phyloP scores from a whole-genome alignment of 1,140 invertebrate genomes.

The Rhagoletis zephyria region DNA sequence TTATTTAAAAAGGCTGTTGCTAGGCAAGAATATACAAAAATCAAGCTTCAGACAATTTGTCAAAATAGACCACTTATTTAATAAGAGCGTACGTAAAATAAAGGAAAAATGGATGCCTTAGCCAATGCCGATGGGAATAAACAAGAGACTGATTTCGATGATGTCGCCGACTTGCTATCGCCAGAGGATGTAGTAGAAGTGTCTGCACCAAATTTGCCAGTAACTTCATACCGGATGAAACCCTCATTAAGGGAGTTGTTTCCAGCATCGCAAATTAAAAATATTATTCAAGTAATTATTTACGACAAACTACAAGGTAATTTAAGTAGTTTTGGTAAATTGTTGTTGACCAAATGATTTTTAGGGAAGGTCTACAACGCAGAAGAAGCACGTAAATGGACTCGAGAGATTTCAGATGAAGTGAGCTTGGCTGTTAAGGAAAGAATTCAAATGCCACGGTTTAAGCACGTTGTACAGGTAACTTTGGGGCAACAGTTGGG shows the following conservation, averaged over 20 bases:
- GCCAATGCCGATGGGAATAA: background rate
- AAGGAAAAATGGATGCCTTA: conserved; percentile 19
- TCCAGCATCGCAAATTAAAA: conserved; percentile 55
- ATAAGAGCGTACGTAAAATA: background rate
- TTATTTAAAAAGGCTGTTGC: too few relatives aligned
- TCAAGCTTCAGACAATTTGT: too few relatives aligned
- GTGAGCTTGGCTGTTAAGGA: conserved; percentile 47
- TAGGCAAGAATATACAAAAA: too few relatives aligned
- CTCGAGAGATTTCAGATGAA: conserved; percentile 57
- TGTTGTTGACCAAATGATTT: background rate
- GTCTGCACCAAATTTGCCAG: background rate
- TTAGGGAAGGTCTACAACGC: conserved; percentile 58
- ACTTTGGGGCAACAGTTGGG: conserved; percentile 57
- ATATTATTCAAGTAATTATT: conserved; percentile 55
- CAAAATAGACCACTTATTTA: too few relatives aligned
- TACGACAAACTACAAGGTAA: conserved; percentile 57
- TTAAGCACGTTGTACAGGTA: conserved; percentile 60
- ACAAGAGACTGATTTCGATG: background rate
- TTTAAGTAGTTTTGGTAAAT: background rate
- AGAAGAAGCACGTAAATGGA: conserved; percentile 55
- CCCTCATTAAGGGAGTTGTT: conserved; percentile 55
- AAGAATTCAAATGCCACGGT: conserved; percentile 56
- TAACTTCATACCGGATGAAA: conserved; percentile 56
- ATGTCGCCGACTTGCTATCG: background rate
- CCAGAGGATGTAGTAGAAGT: background rate